Base-by-base conservation (phyloP, 2,797 vertebrate genomes). In the Urosaurus nigricauda region DNA sequence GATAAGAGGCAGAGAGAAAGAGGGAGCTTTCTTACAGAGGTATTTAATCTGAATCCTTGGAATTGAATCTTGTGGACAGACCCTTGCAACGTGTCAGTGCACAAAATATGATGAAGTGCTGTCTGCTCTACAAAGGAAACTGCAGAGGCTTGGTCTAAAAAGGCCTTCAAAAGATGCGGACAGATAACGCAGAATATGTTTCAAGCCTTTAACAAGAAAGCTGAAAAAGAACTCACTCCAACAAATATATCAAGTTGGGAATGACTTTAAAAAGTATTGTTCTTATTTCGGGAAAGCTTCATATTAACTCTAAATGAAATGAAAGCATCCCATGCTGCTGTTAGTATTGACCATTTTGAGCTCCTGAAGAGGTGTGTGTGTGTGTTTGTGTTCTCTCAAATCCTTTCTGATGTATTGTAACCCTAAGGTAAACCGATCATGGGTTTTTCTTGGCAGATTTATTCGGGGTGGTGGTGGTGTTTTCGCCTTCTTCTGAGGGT, bases 31-130 rank as follows among this genome's bases (percentile, higher is more conserved):
- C 88, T 92, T 70, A 1, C 88, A 90, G 80, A 0, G 5, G 16
- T 0, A 90, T 93, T 93, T 91, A 90, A 95, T 94, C 91, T 83
- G 32, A 14, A 12, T 37, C 17, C 92, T 88, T 79, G 89, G 87
- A 78, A 85, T 5, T 92, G 87, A 93, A 92, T n/a, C 85, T 90
- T 82, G 89, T 91, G 83, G 91, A 84, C 81, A 92, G 86, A 63
- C 51, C 47, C 24, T 83, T 88, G 75, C 0, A 3, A 90, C 85
- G 56, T 0, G 0, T 63, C 88, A 58, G 79, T 53, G 75, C 12
- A 29, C 1, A 71, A 87, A 79, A 93, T 89, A 90, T 86, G 94
- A 94, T 88, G 87, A 88, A 92, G 84, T 2, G 2, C 1, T 1
- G 35, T 77, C 12, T 14, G 0, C 11, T 58, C 85, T 88, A 17